These are phyloP conservation scores for Morpho achilles DNA, from an alignment of 2,888 invertebrate genomes.

Conservation along the genomic window DNA sequence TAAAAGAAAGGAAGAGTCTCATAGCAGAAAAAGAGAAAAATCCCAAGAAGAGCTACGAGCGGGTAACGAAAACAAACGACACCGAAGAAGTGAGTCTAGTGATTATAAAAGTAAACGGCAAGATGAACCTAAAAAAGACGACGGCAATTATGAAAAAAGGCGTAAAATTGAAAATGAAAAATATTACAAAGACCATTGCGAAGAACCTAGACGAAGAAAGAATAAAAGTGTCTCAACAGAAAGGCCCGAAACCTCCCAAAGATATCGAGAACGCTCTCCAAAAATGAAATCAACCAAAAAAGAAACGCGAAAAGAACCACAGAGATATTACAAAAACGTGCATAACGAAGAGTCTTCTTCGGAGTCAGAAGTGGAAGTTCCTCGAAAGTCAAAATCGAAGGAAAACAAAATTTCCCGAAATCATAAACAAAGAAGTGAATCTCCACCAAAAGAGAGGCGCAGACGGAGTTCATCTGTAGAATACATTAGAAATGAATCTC, in stretches of 20 bases:
- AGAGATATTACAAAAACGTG: conserved; percentile 46
- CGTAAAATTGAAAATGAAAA: conserved; percentile 30
- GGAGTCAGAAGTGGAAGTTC: conserved; percentile 51
- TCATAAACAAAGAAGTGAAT: conserved; percentile 40
- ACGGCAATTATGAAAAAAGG: conserved; percentile 43
- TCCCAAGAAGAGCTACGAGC: conserved; percentile 17
- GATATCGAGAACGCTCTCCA: conserved; percentile 45
- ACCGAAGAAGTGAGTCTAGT: conserved; percentile 43
- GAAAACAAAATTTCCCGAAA: conserved; percentile 40
- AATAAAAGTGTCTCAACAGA: conserved; percentile 48
- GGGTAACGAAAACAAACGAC: conserved; percentile 39
- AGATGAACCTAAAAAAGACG: conserved; percentile 38
- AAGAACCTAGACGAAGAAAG: conserved; percentile 40
- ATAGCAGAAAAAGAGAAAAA: conserved; percentile 40
- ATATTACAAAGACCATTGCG: conserved; percentile 29
- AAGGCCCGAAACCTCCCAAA: conserved; percentile 47
- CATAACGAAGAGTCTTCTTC: conserved; percentile 44
- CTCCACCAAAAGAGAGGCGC: conserved; percentile 39
- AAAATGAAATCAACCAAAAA: conserved; percentile 15
- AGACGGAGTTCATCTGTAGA: conserved; percentile 44
- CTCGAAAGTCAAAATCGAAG: conserved; percentile 41
- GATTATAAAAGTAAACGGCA: conserved; percentile 38
- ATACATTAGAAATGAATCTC: conserved; percentile 38
- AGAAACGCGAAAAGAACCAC: conserved; percentile 33
- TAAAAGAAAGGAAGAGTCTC: conserved; percentile 40